A percentile compares a stretch with the other conserved stretches of the same genome.
phyloP scores from a whole-genome alignment of 2,113 vertebrate species.

The Microcebus tavaratra region DNA sequence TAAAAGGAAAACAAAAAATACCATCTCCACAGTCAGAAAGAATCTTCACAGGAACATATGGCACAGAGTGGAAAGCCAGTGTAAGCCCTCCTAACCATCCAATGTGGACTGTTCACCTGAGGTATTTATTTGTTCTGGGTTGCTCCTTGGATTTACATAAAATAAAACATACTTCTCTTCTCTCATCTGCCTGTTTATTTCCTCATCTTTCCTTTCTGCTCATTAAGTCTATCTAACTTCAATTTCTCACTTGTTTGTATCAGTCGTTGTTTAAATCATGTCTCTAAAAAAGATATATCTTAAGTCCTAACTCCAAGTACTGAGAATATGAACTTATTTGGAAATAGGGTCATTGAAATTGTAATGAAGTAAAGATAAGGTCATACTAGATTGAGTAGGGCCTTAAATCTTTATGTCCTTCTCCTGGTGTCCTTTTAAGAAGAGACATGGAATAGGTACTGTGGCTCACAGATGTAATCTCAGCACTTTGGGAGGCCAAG shows the following conservation, averaged over 20 bases:
- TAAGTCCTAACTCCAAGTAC: not conserved
- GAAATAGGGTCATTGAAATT: not conserved
- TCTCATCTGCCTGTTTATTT: constrained; percentile 19
- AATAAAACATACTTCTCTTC: not conserved
- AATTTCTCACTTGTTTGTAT: not conserved
- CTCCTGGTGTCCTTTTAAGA: not conserved
- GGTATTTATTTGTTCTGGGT: not conserved
- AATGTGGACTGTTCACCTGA: not conserved
- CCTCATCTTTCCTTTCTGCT: not conserved
- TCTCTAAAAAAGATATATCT: not conserved
- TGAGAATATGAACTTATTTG: not conserved
- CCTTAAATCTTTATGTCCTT: not conserved
- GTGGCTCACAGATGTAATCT: not conserved
- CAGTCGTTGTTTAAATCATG: not conserved
- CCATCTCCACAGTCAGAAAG: not conserved
- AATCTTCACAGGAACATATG: not conserved
- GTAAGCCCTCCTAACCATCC: not conserved
- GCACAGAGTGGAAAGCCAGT: not conserved
- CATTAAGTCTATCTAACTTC: not conserved
- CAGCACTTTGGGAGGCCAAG: not conserved
- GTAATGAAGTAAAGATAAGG: not conserved
- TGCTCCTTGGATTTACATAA: not conserved
- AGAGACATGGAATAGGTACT: not conserved
- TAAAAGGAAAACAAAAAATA: not conserved
- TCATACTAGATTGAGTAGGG: not conserved